phyloP scores from a whole-genome alignment of 2,797 vertebrate species.

The Cichlasoma orientale region DNA sequence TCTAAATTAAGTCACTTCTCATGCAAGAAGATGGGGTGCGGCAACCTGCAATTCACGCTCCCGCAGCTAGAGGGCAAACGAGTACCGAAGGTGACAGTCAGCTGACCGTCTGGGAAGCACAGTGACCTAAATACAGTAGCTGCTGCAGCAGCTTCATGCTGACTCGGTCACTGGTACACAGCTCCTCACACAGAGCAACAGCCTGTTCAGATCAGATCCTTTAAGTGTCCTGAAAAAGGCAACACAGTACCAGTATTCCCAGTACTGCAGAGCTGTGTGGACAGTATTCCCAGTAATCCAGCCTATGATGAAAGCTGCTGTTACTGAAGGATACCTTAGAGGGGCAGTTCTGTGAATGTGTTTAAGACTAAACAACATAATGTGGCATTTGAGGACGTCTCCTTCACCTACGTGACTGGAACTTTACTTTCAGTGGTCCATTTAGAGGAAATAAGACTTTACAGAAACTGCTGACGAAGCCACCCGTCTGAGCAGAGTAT shows the following conservation, averaged over 20 bases:
- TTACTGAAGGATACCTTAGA: not conserved
- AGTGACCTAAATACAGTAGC: conserved; percentile 65
- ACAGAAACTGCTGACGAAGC: not conserved
- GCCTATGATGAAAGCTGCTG: not conserved
- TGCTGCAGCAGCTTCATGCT: conserved; percentile 18
- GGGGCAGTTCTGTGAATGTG: not conserved
- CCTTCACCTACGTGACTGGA: not conserved
- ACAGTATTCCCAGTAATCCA: not conserved
- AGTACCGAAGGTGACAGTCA: not conserved
- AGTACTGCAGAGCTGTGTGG: rapidly evolving
- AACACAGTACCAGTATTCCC: not conserved
- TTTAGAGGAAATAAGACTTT: not conserved
- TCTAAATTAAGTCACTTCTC: not conserved
- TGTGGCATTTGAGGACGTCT: not conserved
- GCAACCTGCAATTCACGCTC: not conserved
- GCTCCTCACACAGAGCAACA: not conserved
- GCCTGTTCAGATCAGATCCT: not conserved
- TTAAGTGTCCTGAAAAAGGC: not conserved
- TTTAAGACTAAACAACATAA: not conserved
- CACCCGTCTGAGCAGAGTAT: not conserved
- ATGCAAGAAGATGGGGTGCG: not conserved
- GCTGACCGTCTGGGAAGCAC: conserved; percentile 45
- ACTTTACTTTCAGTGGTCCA: not conserved
- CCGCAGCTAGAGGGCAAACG: conserved; percentile 20
- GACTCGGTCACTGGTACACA: conserved; percentile 45